Evolutionary conservation across 2,113 vertebrate genomes (phyloP), one percentile per base, ranked within the genome.

Genomic region (Protomyctophum bolini): DNA sequence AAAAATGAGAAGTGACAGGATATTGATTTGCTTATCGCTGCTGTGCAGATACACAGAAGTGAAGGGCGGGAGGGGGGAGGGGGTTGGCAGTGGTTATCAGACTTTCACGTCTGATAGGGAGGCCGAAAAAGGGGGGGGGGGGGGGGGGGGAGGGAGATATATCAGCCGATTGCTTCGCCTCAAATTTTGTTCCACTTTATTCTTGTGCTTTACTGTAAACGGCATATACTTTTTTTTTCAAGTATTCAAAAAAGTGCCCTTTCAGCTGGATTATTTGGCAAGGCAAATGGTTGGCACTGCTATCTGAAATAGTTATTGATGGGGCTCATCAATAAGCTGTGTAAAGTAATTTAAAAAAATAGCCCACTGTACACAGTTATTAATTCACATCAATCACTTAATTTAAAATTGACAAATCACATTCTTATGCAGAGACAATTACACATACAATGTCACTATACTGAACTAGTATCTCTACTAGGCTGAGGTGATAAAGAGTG

Each of bases 21-120:
- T 93, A 94, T 94, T 93, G 93, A 94, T 93, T 94, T 93, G 92
- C 92, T 94, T 94, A 94, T 94, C 92, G 83, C 89, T 66, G 86
- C 91, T 85, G 77, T 92, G 91, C 93, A 94, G 93, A 94, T 91
- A 90, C 88, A 91, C 87, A 90, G 84, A 91, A 91, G 89, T 91
- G 88, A 92, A 91, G 91, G 91, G 92, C 75, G 75, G 76, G 64
- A 61, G 47, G 61, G 21, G 11, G 52, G 61, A 12, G 33, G 10
- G 12, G 54, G 83, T 89, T 80, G 87, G 72, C 88, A 67, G 85
- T 85, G 88, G 90, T 93, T 93, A 93, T 93, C 91, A 88, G 91
- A 63, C 83, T 76, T 90, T 87, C 85, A 86, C 68, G 90, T 94
- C 90, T 90, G 91, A 94, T 91, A 91, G 88, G 82, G 87, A 85